Conservation (phyloP, 2,888 invertebrate genomes). For the Volucella zonaria region DNA sequence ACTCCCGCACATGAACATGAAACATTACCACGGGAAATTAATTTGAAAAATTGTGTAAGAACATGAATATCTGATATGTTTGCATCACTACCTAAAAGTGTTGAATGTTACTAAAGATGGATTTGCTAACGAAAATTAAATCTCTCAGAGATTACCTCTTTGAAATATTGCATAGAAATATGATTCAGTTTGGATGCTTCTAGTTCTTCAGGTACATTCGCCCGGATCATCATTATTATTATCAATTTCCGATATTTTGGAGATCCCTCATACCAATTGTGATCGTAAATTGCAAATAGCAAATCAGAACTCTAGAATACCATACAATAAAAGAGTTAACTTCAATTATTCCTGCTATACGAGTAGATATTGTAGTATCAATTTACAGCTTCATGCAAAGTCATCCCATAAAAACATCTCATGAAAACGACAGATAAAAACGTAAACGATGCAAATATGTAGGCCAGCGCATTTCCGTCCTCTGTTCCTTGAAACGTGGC, state of each 20-base stretch:
- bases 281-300: conserved; percentile 34
- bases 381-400: conserved; percentile 39
- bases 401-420: conserved; percentile 18
- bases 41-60: too few species aligned
- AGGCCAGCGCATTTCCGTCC: not conserved
- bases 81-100: too few species aligned
- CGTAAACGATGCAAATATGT: not conserved
- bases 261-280: conserved; percentile 50
- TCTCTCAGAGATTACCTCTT: too few species aligned
- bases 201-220: too few species aligned
- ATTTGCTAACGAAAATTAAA: too few species aligned
- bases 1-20: too few species aligned
- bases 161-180: too few species aligned
- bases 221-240: conserved; percentile 29
- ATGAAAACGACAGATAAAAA: not conserved
- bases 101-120: too few species aligned
- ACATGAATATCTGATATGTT: too few species aligned
- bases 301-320: conserved; percentile 28
- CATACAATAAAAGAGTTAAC: not conserved
- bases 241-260: conserved; percentile 36
- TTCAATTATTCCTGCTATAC: not conserved
- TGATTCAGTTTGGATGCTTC: too few species aligned
- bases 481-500: conserved; percentile 12
- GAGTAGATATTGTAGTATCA: not conserved
- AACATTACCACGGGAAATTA: too few species aligned